Evolutionary conservation across 92 coral and sea anemone genomes (phyloP), one percentile per base, ranked within the genome.

Genomic region (Parazoanthus atlanticus): DNA sequence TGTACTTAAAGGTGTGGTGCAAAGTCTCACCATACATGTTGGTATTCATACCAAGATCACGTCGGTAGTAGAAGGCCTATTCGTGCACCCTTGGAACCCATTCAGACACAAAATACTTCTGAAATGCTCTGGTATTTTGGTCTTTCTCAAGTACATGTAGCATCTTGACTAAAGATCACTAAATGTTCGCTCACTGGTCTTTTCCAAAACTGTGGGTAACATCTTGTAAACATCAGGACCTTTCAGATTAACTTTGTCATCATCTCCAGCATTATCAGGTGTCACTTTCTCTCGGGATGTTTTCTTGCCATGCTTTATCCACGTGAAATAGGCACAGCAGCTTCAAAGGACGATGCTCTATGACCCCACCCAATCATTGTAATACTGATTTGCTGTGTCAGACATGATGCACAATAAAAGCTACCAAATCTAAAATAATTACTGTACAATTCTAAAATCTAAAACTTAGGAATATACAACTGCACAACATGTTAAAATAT

Each of bases 311-410:
- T 4, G 92, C 92, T n/a, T 74, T 85, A 71, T 89, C 94, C 77
- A 91, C 94, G 71, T 91, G 92, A 92, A 92, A 91, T 15, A 89
- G 49, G 29, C 92, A 91, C 11, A 92, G 6, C 17, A 92, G 84
- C 38, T 82, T 85, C 10, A 12, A 21, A 17, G 91, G 89, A 8
- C 85, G 76, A 75, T 26, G 80, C 2, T 87, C 90, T 88, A 85
- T 85, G 17, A 92, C 86, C 23, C 92, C 21, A 92, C 82, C 94
- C 94, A 92, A 56, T 92, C 94, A 92, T 92, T 92, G 81, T 85
- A 89, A 34, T 29, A 89, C 49, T 92, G 94, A 12, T 41, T 70
- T 12, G 92, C 91, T 66, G 52, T 70, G 82, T 74, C 74, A 81
- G 85, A 61, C 90, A 65, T 88, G 90, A 76, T n/a, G n/a, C n/a